Evolutionary conservation across 2,113 vertebrate genomes (phyloP).

Genomic region (Castor canadensis): DNA sequence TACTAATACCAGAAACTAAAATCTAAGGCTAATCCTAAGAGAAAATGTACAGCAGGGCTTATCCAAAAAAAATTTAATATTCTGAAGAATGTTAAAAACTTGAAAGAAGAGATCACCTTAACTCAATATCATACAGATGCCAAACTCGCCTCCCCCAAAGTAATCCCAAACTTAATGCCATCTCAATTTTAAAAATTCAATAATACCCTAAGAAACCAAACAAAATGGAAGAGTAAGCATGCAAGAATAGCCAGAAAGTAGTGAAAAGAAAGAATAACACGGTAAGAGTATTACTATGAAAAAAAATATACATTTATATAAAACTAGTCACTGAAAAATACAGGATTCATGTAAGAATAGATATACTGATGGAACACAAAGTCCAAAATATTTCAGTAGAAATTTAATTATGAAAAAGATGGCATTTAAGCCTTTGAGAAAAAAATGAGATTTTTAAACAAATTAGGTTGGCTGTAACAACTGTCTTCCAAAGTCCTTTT

Average conservation of each 20-base stretch:
- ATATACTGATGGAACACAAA: background rate
- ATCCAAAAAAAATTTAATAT: background rate
- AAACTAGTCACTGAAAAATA: background rate
- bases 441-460: background rate
- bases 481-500: background rate
- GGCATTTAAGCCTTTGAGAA: background rate
- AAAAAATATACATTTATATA: background rate
- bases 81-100: background rate
- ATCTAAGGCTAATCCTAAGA: background rate
- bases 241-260: background rate
- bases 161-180: background rate
- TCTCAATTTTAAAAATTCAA: background rate
- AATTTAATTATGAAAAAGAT: background rate
- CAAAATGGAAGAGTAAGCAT: background rate
- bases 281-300: background rate
- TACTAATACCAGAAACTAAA: slow-evolving; percentile 2
- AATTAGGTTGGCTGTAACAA: background rate
- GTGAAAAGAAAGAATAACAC: background rate
- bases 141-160: background rate
- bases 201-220: background rate
- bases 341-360: background rate
- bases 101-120: background rate
- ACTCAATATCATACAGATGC: background rate
- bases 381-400: background rate
- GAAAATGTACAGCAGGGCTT: background rate